Conservation (phyloP, 1,140 invertebrate genomes). For the Drosophila willistoni region DNA sequence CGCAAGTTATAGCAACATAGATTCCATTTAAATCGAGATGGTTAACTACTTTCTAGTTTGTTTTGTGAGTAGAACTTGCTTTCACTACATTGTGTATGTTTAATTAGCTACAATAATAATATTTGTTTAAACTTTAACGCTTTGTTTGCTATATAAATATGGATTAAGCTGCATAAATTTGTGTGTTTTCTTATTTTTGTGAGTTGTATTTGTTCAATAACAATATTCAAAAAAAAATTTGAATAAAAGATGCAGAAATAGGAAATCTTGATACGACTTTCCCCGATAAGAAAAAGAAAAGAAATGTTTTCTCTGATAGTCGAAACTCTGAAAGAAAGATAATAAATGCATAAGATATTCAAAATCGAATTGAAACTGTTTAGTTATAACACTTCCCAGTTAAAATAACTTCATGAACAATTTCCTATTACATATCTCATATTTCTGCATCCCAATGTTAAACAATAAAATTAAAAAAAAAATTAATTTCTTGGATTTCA, state of each 20-base stretch:
- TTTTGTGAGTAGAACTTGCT: constrained; percentile 35
- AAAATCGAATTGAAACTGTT: no score
- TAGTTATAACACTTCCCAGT: no score
- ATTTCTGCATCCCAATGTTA: neutral
- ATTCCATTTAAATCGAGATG: constrained; percentile 32
- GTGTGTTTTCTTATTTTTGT: constrained; percentile 16
- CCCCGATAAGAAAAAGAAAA: no score
- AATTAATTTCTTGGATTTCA: constrained; percentile 27
- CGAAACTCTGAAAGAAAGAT: no score
- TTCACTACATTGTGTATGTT: constrained; percentile 59
- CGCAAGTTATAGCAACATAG: constrained; percentile 58
- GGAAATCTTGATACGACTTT: neutral
- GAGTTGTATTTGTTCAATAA: constrained; percentile 49
- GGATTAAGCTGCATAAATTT: constrained; percentile 73
- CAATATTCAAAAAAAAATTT: constrained; percentile 13
- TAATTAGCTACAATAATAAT: constrained; percentile 73
- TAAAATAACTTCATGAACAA: no score
- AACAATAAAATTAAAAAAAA: constrained; percentile 39
- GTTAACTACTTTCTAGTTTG: constrained; percentile 42
- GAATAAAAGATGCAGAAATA: neutral
- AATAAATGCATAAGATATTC: no score
- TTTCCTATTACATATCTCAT: no score
- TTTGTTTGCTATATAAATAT: constrained; percentile 64
- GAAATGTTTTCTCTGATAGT: no score
- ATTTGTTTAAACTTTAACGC: constrained; percentile 78